Conservation (phyloP, 2,797 vertebrate species). For the Acanthurus leucopareius region DNA sequence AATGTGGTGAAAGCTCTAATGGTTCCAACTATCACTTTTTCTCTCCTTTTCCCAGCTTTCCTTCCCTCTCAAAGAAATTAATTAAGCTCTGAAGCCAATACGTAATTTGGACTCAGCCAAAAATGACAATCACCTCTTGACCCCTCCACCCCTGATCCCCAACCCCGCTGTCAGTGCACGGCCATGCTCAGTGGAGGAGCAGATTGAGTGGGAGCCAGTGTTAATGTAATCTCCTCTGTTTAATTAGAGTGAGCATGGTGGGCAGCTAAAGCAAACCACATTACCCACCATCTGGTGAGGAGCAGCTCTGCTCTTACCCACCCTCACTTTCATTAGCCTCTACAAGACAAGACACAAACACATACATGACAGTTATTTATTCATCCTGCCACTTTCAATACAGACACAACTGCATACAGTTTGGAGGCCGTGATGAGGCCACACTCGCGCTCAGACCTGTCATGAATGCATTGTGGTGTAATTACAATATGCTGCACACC, state of each 20-base stretch:
- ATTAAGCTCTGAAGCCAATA: constrained; percentile 27
- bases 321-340: constrained; percentile 77
- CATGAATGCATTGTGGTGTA: constrained; percentile 41
- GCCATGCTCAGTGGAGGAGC: constrained; percentile 65
- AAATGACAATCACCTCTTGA: constrained; percentile 50
- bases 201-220: constrained; percentile 76
- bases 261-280: constrained; percentile 83
- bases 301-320: constrained; percentile 71
- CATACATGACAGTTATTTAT: constrained; percentile 83
- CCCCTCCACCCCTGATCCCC: constrained; percentile 45
- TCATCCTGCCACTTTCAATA: constrained; percentile 79
- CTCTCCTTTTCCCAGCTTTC: constrained; percentile 4
- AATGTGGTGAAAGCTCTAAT: background rate
- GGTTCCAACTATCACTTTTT: constrained; percentile 7
- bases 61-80: constrained; percentile 1
- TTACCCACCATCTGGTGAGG: constrained; percentile 82
- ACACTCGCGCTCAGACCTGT: constrained; percentile 32
- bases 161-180: constrained; percentile 32
- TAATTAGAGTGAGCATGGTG: constrained; percentile 83
- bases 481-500: constrained; percentile 33
- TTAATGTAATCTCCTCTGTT: constrained; percentile 84
- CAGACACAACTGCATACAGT: constrained; percentile 57
- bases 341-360: constrained; percentile 80
- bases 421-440: constrained; percentile 48
- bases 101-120: constrained; percentile 49